Conservation (phyloP, 1,140 invertebrate species). For the Drosophila repletoides region DNA sequence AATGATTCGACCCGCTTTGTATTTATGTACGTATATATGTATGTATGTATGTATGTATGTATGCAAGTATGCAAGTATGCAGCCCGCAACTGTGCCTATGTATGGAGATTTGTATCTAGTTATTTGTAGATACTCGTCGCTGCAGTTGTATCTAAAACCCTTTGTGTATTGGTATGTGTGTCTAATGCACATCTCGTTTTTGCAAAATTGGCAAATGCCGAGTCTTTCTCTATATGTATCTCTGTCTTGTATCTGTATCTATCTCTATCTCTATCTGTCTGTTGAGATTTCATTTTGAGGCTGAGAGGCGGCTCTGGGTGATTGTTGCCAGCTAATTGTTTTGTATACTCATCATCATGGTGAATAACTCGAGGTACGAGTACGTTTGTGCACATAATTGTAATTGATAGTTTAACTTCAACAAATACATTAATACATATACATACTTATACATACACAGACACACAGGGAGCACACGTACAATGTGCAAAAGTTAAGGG, state of each 20-base stretch:
- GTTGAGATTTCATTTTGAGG: slow-evolving; percentile 43
- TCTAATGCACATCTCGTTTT: slow-evolving; percentile 50
- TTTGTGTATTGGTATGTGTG: slow-evolving; percentile 6
- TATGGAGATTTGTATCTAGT: neutral
- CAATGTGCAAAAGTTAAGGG: slow-evolving; percentile 69
- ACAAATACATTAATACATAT: slow-evolving; percentile 4
- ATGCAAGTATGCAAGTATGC: too few relatives aligned
- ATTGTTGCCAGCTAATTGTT: slow-evolving; percentile 61
- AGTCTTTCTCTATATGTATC: too few relatives aligned
- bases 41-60: too few relatives aligned
- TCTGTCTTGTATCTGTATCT: neutral
- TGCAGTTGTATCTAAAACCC: neutral
- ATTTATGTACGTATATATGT: neutral
- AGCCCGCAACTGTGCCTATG: too few relatives aligned
- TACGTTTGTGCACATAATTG: slow-evolving; percentile 68
- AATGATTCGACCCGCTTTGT: too few relatives aligned
- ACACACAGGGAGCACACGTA: slow-evolving; percentile 21
- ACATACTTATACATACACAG: neutral
- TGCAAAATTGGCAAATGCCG: slow-evolving; percentile 54
- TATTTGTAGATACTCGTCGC: too few relatives aligned
- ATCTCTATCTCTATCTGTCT: neutral
- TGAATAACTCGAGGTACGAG: slow-evolving; percentile 26
- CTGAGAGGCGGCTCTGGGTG: slow-evolving; percentile 36
- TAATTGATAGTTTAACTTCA: slow-evolving; percentile 78
- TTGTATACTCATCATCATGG: slow-evolving; percentile 35